These are phyloP conservation scores for Aphelinus certus DNA, from an alignment of 1,140 invertebrate genomes.

Conservation along the genomic window DNA sequence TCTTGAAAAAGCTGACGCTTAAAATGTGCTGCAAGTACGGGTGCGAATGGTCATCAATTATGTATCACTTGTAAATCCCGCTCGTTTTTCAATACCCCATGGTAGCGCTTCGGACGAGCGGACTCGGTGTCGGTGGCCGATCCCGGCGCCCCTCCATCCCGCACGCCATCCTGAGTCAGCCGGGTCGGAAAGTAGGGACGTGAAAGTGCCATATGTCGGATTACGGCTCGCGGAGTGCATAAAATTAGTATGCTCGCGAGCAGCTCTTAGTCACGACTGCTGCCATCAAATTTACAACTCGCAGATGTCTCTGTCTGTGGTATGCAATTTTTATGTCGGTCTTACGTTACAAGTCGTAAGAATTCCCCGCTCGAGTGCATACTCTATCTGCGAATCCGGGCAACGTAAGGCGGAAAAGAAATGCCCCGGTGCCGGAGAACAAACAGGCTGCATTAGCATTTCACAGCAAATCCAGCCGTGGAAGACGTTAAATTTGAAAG, in stretches of 20 bases:
- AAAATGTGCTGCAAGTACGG: constrained; percentile 10
- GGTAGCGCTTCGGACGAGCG: background rate
- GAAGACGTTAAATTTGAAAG: too few relatives aligned
- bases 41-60: constrained; percentile 27
- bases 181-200: background rate
- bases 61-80: constrained; percentile 9
- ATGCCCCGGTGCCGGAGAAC: too few relatives aligned
- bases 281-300: constrained; percentile 34
- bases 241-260: constrained; percentile 34
- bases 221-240: constrained; percentile 37
- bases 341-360: too few relatives aligned
- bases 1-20: constrained; percentile 1
- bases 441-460: too few relatives aligned
- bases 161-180: background rate
- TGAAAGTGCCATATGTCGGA: constrained; percentile 36
- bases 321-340: too few relatives aligned
- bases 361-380: too few relatives aligned
- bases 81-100: background rate
- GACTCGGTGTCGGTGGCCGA: background rate
- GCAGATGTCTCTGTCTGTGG: constrained; percentile 24
- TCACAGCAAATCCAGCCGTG: too few relatives aligned
- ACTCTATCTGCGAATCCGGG: too few relatives aligned
- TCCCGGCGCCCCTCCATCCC: background rate
- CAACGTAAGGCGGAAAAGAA: too few relatives aligned
- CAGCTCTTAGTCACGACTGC: constrained; percentile 20